Evolutionary conservation across 2,113 vertebrate species (phyloP).

Genomic region (Atrichornis clamosus): DNA sequence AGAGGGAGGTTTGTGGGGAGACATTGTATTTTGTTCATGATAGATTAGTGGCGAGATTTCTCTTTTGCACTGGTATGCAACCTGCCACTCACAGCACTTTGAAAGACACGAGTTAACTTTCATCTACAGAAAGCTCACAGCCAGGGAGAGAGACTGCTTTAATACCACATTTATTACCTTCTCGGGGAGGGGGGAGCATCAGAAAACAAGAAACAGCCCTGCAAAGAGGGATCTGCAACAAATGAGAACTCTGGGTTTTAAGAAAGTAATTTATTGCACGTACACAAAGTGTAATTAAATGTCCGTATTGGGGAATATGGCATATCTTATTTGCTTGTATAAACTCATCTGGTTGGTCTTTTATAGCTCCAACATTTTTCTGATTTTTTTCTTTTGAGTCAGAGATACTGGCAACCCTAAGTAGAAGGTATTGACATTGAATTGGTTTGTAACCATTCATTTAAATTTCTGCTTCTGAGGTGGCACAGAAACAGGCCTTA

Average conservation of each 20-base stretch:
- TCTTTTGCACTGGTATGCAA: background rate
- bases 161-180: conserved; percentile 19
- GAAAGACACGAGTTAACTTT: conserved; percentile 66
- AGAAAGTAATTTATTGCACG: conserved; percentile 24
- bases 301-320: background rate
- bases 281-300: conserved; percentile 10
- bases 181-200: background rate
- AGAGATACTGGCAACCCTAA: background rate
- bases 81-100: conserved; percentile 34
- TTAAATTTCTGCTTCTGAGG: conserved; percentile 3
- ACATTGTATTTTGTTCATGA: background rate
- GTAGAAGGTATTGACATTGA: background rate
- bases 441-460: background rate
- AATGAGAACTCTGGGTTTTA: background rate
- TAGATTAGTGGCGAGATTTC: conserved; percentile 26
- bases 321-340: background rate
- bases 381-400: background rate
- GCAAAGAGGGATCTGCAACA: background rate
- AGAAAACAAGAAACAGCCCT: background rate
- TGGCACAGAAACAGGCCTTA: background rate
- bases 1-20: background rate
- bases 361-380: background rate
- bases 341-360: background rate
- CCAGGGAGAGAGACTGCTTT: background rate
- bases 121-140: conserved; percentile 44